Evolutionary conservation across 2,888 invertebrate genomes (phyloP), one percentile per base, ranked within the genome.

Genomic region (Mythimna impura): DNA sequence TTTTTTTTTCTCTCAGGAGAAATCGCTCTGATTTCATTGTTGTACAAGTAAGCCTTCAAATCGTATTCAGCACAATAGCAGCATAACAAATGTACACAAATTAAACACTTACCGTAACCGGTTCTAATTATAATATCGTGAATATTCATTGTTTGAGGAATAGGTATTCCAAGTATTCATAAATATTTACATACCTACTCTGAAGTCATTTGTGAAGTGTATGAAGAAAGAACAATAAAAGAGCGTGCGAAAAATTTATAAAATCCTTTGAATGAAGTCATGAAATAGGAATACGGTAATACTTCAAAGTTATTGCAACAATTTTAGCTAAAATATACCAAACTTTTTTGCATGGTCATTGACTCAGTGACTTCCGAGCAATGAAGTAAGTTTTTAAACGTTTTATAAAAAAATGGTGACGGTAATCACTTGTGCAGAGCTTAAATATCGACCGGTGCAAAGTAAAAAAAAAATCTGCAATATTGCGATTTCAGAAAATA

Each of bases 21-120:
- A 94, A 94, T 92, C 90, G 86, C 76, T 88, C 92, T 87, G 83
- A 89, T 91, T 93, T 89, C 88, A 83, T 89, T 89, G 84, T 89
- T 86, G 83, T 89, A 80, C 82, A 87, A 88, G 76, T 72, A 84
- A 75, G 71, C n/a, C 66, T 75, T 73, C 62, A 69, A 76, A 80
- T 78, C 70, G 78, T 81, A 71, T 72, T 70, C 58, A 52, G 71
- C 77, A 80, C 66, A 85, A 74, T 67, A 69, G 60, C 64, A 67
- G 36, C 68, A 60, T 66, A 66, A 76, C 71, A 80, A 70, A 73
- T 73, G 70, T 73, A 66, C 52, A 81, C 72, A 76, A 65, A 86
- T 75, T 66, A 73, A 73, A 76, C 71, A 76, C 66, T 73, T 72
- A 78, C 63, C 64, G 62, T 72, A 79, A 77, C 76, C 66, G 68